Percentiles rank a stretch among this genome's conserved stretches.
These are phyloP conservation scores for Xiphorhynchus elegans DNA, from an alignment of 2,113 vertebrate genomes.

Conservation along the genomic window DNA sequence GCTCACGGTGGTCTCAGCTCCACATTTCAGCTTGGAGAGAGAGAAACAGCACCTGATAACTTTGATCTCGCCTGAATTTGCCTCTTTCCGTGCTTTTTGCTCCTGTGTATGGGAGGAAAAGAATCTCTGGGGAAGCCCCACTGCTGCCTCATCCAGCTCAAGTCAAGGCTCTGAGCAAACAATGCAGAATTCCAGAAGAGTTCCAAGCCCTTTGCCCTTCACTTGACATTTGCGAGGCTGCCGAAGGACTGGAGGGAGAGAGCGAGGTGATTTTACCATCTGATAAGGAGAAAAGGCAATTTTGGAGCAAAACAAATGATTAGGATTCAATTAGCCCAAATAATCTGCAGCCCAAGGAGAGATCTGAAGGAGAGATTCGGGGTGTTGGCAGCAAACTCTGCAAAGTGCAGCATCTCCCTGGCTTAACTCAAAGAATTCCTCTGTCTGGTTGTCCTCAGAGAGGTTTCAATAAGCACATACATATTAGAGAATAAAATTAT, in stretches of 20 bases:
- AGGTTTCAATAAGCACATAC: background rate
- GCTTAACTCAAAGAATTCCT: background rate
- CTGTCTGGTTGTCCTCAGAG: background rate
- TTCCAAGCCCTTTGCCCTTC: background rate
- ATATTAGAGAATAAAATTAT: background rate
- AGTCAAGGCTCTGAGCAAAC: background rate
- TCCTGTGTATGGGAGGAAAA: background rate
- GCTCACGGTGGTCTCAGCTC: background rate
- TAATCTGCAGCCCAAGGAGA: background rate
- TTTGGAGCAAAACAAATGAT: background rate
- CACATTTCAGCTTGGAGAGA: background rate
- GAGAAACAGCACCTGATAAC: background rate
- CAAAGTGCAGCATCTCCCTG: background rate
- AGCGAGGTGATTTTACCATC: background rate
- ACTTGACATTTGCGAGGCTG: slow-evolving; percentile 25
- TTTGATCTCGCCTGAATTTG: background rate
- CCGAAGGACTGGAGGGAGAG: background rate
- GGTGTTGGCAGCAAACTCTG: background rate
- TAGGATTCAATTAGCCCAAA: slow-evolving; percentile 36
- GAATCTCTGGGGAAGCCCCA: background rate
- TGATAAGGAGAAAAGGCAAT: slow-evolving; percentile 2
- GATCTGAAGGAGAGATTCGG: background rate
- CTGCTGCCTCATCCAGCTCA: background rate
- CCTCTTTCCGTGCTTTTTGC: background rate
- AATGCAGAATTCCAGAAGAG: background rate